Evolutionary conservation across 2,113 vertebrate species (phyloP).

Genomic region (Alouatta palliata): DNA sequence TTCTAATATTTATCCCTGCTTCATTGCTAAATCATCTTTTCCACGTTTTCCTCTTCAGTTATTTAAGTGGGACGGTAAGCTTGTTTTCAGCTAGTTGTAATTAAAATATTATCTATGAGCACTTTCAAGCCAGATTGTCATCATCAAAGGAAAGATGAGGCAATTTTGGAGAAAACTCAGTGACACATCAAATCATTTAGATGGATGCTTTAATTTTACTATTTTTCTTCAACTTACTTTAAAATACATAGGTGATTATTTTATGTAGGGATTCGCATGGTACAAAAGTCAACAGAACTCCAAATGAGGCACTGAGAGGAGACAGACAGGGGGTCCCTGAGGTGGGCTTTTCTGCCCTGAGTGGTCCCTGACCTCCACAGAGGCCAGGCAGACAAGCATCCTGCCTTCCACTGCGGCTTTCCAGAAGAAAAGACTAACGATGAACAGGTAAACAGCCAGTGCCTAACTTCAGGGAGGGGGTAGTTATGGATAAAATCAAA

Average conservation of each 20-base stretch:
- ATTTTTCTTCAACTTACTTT: conserved; percentile 22
- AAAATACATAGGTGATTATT: not conserved
- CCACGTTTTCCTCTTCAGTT: conserved; percentile 32
- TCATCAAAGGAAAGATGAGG: conserved; percentile 19
- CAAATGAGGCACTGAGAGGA: not conserved
- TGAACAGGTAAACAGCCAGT: fast-evolving
- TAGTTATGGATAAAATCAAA: not conserved
- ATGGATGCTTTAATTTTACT: conserved; percentile 30
- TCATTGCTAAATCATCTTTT: conserved; percentile 41
- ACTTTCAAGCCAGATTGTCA: conserved; percentile 3
- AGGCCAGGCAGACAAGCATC: not conserved
- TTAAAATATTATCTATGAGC: conserved; percentile 56
- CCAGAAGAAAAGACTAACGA: not conserved
- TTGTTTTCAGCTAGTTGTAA: conserved; percentile 56
- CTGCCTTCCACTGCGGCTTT: not conserved
- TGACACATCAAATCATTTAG: conserved; percentile 35
- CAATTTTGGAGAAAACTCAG: not conserved
- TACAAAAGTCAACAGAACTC: not conserved
- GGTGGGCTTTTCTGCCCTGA: too few species aligned
- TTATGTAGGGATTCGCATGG: not conserved
- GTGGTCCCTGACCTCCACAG: fast-evolving
- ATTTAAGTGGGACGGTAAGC: not conserved
- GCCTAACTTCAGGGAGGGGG: not conserved
- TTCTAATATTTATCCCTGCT: not conserved
- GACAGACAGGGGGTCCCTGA: fast-evolving